Evolutionary conservation across 1,140 invertebrate genomes (phyloP), one percentile per base, ranked within the genome.

Genomic region (Sminthurinus signatus): DNA sequence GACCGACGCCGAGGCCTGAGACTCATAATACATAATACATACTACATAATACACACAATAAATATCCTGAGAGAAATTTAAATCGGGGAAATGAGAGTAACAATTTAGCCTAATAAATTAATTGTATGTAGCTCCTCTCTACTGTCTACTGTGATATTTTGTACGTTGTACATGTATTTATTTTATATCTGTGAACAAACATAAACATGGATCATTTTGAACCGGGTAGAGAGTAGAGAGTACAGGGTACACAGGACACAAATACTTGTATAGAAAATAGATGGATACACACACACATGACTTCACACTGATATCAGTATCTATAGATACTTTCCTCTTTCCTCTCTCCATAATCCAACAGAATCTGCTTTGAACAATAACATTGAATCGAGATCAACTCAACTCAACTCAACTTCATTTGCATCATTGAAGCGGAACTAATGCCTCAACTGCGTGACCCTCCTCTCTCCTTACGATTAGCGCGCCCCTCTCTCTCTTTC

Each of bases 391-490:
- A 46, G 44, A 46, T 46, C 44, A 36, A n/a, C n/a, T n/a, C n/a
- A n/a, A n/a, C n/a, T n/a, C n/a, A n/a, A n/a, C n/a, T n/a, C n/a
- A 39, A 46, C 44, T 46, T 46, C 44, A 46, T 46, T 46, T 46
- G 44, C 44, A 17, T 46, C 44, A 19, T 46, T 65, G 63, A 65
- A 48, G 63, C 57, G 42, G 57, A 65, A 65, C 63, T 65, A 65
- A 65, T 60, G 23, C 55, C 58, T 46, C 32, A 28, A 48, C 51
- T 56, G 52, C 61, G 36, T 55, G 61, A 63, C 50, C 52, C 42
- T 46, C 19, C 61, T 54, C 27, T 25, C 46, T 36, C 31, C 25
- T 19, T 29, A 31, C 15, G 17, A 56, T 27, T 36, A 17, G 25
- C 2, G 36, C 23, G 17, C 36, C 28, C 17, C 51, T 28, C 28